Conservation (phyloP, 2,113 vertebrate genomes). For the Thamnophis sirtalis region DNA sequence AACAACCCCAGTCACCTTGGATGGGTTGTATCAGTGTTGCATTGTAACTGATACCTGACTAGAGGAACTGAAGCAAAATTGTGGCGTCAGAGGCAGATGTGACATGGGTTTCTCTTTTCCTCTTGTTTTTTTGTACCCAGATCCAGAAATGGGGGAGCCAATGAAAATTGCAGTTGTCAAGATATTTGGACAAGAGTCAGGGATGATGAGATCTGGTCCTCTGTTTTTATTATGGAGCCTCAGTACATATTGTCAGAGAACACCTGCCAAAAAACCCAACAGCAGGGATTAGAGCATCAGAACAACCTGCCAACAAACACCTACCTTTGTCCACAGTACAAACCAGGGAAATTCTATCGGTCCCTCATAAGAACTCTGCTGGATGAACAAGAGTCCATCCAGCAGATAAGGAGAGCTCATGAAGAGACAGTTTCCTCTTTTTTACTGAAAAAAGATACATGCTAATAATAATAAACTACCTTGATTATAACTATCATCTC, state of each 20-base stretch:
- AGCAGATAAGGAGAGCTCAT: neutral
- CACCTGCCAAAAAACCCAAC: neutral
- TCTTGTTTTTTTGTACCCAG: neutral
- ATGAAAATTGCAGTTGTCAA: neutral
- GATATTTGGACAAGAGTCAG: neutral
- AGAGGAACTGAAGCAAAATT: neutral
- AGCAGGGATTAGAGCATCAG: neutral
- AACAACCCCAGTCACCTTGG: neutral
- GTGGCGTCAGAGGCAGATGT: neutral
- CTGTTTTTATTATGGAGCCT: neutral
- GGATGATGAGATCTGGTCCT: neutral
- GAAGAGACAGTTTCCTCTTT: neutral
- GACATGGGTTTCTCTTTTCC: neutral
- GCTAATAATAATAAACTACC: neutral
- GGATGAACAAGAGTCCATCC: neutral
- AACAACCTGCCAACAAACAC: neutral
- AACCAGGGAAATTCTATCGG: neutral
- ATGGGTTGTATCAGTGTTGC: neutral
- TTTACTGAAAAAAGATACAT: neutral
- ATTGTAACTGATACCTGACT: neutral
- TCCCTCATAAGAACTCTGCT: neutral
- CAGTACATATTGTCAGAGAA: neutral
- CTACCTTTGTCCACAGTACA: neutral
- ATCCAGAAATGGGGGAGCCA: neutral
- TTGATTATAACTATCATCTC: neutral